Evolutionary conservation across 1,140 invertebrate genomes (phyloP).

Genomic region (Drosophila varians): DNA sequence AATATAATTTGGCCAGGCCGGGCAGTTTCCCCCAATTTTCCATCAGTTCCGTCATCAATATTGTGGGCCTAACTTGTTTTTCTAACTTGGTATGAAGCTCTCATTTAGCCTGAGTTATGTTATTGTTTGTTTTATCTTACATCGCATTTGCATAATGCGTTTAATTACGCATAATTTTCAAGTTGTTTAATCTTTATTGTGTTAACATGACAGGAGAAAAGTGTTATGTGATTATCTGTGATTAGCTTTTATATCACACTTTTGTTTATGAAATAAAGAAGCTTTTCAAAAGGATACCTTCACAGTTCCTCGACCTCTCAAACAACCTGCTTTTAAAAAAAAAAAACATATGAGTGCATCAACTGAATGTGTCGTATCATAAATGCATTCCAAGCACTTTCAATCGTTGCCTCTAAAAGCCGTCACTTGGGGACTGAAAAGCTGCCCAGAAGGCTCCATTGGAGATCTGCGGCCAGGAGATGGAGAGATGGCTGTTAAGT

Average conservation of each 20-base stretch:
- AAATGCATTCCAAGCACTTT: slow-evolving; percentile 53
- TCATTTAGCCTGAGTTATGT: slow-evolving; percentile 47
- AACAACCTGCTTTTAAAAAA: not conserved
- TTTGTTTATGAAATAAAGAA: not conserved
- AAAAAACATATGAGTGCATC: slow-evolving; percentile 22
- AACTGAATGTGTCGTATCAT: slow-evolving; percentile 28
- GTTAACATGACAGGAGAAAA: slow-evolving; percentile 51
- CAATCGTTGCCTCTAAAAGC: slow-evolving; percentile 45
- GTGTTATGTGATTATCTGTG: slow-evolving; percentile 14
- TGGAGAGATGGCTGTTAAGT: slow-evolving; percentile 59
- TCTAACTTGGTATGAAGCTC: too few species aligned
- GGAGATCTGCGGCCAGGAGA: not conserved
- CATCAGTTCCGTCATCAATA: not conserved
- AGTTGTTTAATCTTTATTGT: slow-evolving; percentile 55
- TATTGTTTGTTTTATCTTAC: slow-evolving; percentile 35
- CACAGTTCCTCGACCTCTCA: slow-evolving; percentile 4
- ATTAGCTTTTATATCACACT: not conserved
- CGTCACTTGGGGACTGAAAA: slow-evolving; percentile 28
- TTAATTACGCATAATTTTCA: slow-evolving; percentile 60
- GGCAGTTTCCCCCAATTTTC: slow-evolving; percentile 1
- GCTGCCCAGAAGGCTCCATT: slow-evolving; percentile 33
- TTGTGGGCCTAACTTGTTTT: slow-evolving; percentile 26
- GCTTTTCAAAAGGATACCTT: not conserved
- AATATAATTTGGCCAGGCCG: slow-evolving; percentile 15
- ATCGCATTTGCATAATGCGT: slow-evolving; percentile 61